These are phyloP conservation scores for Chaetodon auriga DNA, from an alignment of 2,113 vertebrate genomes.

Conservation along the genomic window DNA sequence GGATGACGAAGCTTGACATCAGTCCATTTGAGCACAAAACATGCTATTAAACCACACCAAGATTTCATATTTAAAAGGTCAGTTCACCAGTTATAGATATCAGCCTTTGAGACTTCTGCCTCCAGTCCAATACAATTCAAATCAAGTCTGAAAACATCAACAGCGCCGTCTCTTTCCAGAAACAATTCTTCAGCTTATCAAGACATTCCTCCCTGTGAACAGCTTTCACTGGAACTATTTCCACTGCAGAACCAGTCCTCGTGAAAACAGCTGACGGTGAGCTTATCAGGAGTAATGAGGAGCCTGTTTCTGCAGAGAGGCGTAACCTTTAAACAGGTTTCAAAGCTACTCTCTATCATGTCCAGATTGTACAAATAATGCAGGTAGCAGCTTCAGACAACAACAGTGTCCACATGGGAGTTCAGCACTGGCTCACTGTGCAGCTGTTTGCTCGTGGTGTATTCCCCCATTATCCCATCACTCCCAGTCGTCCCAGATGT, in stretches of 20 bases:
- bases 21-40: not conserved
- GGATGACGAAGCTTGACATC: not conserved
- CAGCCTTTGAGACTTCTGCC: not conserved
- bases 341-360: not conserved
- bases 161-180: not conserved
- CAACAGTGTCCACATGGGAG: not conserved
- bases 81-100: not conserved
- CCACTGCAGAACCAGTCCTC: not conserved
- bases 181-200: conserved; percentile 16
- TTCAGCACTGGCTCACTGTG: not conserved
- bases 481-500: conserved; percentile 34
- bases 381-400: conserved; percentile 7
- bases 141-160: conserved; percentile 22
- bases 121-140: conserved; percentile 7
- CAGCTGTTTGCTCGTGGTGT: not conserved
- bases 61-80: not conserved
- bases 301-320: conserved; percentile 14
- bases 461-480: conserved; percentile 20
- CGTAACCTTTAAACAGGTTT: not conserved
- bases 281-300: not conserved
- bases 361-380: not conserved
- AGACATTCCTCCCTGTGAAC: conserved; percentile 10
- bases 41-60: not conserved
- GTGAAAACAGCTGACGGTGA: not conserved
- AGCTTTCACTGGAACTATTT: not conserved